These are phyloP conservation scores for Drosophila parvula DNA, from an alignment of 1,140 invertebrate species.

Conservation along the genomic window DNA sequence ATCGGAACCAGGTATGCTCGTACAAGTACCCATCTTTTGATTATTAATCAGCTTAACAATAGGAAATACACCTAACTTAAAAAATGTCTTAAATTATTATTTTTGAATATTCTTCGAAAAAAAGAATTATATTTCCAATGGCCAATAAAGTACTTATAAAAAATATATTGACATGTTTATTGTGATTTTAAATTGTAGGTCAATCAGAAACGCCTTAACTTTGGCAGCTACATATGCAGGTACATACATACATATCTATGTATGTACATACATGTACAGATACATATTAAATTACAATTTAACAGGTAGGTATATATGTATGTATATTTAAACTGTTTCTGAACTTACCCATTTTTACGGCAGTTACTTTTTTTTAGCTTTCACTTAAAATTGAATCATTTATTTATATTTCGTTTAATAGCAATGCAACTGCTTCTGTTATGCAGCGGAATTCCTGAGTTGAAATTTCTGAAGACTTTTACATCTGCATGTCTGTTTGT, in stretches of 20 bases:
- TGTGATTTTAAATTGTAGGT: not conserved
- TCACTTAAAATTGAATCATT: conserved; percentile 22
- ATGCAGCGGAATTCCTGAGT: conserved; percentile 26
- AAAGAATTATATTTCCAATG: too few species aligned
- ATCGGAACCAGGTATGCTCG: too few species aligned
- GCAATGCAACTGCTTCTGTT: conserved; percentile 12
- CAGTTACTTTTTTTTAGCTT: conserved; percentile 9
- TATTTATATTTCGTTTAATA: conserved; percentile 26
- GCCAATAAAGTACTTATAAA: too few species aligned
- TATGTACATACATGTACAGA: not conserved
- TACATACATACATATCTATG: not conserved
- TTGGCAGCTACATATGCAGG: not conserved
- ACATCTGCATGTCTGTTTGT: conserved; percentile 25
- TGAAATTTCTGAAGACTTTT: conserved; percentile 36
- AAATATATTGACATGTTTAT: not conserved
- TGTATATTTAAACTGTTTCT: not conserved
- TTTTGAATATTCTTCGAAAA: too few species aligned
- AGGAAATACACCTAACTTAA: too few species aligned
- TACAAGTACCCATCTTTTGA: too few species aligned
- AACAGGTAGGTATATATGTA: not conserved
- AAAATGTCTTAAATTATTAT: too few species aligned
- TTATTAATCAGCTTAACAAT: too few species aligned
- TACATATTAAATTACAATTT: not conserved
- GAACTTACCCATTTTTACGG: conserved; percentile 35
- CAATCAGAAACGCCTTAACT: not conserved